Evolutionary conservation across 2,888 invertebrate genomes (phyloP).

Genomic region (Ptilodon capucinus): DNA sequence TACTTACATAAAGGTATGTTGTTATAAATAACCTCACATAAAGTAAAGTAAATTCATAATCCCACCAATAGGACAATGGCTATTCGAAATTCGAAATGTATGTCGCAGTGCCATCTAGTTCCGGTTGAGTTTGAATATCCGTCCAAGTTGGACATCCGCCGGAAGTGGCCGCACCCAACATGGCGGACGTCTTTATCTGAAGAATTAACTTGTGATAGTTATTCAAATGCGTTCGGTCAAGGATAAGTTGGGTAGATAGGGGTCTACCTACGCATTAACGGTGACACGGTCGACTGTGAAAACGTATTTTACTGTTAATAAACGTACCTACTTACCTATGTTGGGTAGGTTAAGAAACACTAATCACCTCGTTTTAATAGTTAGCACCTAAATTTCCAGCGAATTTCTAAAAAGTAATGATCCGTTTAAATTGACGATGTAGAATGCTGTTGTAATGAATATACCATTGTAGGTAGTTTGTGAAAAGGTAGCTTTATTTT

Average conservation of each 20-base stretch:
- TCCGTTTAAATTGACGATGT: too few species aligned
- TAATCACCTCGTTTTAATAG: too few species aligned
- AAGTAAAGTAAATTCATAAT: slow-evolving; percentile 6
- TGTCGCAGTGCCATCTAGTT: slow-evolving; percentile 77
- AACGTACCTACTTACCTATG: background rate
- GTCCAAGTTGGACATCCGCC: slow-evolving; percentile 78
- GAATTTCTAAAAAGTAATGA: too few species aligned
- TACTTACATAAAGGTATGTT: too few species aligned
- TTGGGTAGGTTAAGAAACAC: too few species aligned
- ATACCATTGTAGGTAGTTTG: too few species aligned
- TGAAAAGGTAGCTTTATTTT: too few species aligned
- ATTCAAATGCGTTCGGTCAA: slow-evolving; percentile 67
- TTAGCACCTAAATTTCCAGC: too few species aligned
- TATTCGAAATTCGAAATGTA: slow-evolving; percentile 79
- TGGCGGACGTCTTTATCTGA: slow-evolving; percentile 77
- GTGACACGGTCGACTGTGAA: background rate
- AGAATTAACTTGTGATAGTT: slow-evolving; percentile 78
- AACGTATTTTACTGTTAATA: background rate
- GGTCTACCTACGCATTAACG: slow-evolving; percentile 16
- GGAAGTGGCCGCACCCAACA: slow-evolving; percentile 74
- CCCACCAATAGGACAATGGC: slow-evolving; percentile 47
- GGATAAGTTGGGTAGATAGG: slow-evolving; percentile 34
- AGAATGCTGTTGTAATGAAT: too few species aligned
- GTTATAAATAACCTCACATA: background rate
- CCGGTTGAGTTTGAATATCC: slow-evolving; percentile 81